Evolutionary conservation across 2,888 invertebrate genomes (phyloP).

Genomic region (Holacanthella duospinosa): DNA sequence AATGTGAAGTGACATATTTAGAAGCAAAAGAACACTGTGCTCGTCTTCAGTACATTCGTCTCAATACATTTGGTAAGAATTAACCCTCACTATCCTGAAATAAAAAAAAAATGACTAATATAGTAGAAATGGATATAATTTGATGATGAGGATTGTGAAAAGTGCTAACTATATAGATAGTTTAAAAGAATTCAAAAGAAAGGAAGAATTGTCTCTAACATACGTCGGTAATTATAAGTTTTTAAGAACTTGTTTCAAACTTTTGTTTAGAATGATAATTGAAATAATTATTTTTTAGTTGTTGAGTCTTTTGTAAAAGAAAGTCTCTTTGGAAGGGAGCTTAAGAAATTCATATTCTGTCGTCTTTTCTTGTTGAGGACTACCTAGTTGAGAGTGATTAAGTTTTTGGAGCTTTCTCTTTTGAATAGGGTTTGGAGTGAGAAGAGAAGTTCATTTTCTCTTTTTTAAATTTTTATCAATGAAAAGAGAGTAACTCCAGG

Average conservation of each 20-base stretch:
- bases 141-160: not conserved
- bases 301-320: not conserved
- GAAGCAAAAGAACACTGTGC: constrained; percentile 68
- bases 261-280: not conserved
- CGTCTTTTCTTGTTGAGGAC: not conserved
- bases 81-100: not conserved
- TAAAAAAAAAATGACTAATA: too few relatives aligned
- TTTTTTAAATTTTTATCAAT: constrained; percentile 1
- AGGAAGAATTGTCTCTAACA: not conserved
- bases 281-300: not conserved
- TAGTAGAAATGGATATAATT: not conserved
- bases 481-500: not conserved
- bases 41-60: constrained; percentile 66
- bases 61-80: constrained; percentile 65
- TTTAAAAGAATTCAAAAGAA: not conserved
- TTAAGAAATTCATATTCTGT: not conserved
- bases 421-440: not conserved
- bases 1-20: constrained; percentile 71
- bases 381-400: not conserved
- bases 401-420: not conserved
- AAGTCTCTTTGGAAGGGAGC: not conserved
- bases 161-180: not conserved
- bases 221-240: constrained; percentile 1
- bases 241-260: not conserved
- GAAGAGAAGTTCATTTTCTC: constrained; percentile 2